Evolutionary conservation across 2,888 invertebrate genomes (phyloP).

Genomic region (Enoplolaimus lenunculus): DNA sequence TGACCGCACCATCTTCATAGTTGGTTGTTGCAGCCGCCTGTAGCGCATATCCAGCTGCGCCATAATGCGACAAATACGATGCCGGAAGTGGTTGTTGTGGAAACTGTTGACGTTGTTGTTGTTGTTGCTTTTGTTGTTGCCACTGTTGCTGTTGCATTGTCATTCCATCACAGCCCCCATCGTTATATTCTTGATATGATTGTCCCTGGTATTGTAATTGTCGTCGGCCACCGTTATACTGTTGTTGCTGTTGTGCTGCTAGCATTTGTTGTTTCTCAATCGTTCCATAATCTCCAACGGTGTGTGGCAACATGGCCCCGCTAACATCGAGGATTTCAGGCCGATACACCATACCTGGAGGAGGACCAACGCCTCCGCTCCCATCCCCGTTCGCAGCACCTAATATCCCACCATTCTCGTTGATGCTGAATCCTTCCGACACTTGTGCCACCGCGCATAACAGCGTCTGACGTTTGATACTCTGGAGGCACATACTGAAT

Average conservation of each 20-base stretch:
- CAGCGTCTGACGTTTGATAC: conserved; percentile 21
- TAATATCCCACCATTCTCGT: not conserved
- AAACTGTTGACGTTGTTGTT: not conserved
- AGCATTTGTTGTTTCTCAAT: not conserved
- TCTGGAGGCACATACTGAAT: conserved; percentile 20
- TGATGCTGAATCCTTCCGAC: no score
- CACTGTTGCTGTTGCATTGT: not conserved
- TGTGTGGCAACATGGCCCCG: not conserved
- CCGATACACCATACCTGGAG: conserved; percentile 16
- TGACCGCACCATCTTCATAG: not conserved
- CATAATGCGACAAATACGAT: conserved; percentile 14
- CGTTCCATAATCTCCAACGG: not conserved
- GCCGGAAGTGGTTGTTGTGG: not conserved
- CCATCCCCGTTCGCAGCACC: not conserved
- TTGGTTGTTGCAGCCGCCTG: no score
- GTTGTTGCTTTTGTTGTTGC: no score
- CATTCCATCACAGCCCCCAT: not conserved
- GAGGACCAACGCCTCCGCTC: not conserved
- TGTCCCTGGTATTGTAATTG: not conserved
- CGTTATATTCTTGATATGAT: not conserved
- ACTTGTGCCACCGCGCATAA: not conserved
- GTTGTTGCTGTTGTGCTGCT: not conserved
- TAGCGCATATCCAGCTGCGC: conserved; percentile 14
- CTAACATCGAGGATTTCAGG: conserved; percentile 17
- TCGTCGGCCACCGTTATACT: no score